Conservation (phyloP, 1,140 invertebrate species). For the Drosophila pandora region DNA sequence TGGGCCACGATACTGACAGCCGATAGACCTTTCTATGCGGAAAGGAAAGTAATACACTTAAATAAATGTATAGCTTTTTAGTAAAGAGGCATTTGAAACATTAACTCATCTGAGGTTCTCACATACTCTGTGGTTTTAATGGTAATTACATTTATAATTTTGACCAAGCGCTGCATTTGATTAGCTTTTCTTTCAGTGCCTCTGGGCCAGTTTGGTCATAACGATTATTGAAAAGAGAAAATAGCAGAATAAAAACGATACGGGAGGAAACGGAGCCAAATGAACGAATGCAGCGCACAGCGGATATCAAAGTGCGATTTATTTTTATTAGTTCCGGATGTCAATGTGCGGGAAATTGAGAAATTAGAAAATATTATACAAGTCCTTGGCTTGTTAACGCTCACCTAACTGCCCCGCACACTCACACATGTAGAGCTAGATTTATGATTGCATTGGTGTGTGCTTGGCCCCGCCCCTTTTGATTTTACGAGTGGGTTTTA, state of each 20-base stretch:
- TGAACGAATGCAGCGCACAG: slow-evolving; percentile 56
- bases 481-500: slow-evolving; percentile 59
- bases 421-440: slow-evolving; percentile 16
- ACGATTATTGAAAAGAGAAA: slow-evolving; percentile 46
- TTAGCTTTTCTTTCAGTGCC: neutral
- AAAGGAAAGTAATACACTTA: slow-evolving; percentile 8
- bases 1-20: slow-evolving; percentile 51
- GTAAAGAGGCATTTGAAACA: slow-evolving; percentile 10
- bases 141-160: too few relatives aligned
- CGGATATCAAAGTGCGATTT: slow-evolving; percentile 82
- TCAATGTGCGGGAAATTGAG: slow-evolving; percentile 82
- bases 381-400: slow-evolving; percentile 72
- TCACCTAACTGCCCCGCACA: slow-evolving; percentile 54
- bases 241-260: slow-evolving; percentile 27
- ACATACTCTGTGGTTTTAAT: too few relatives aligned
- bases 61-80: neutral
- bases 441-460: slow-evolving; percentile 56
- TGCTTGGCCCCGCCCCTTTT: neutral
- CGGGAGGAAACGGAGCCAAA: slow-evolving; percentile 47
- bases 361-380: slow-evolving; percentile 83
- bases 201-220: slow-evolving; percentile 27
- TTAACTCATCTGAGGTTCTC: neutral
- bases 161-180: neutral
- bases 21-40: slow-evolving; percentile 40
- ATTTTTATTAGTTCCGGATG: slow-evolving; percentile 83